Conservation (phyloP, 2,888 invertebrate genomes). For the Parnassius glacialis region DNA sequence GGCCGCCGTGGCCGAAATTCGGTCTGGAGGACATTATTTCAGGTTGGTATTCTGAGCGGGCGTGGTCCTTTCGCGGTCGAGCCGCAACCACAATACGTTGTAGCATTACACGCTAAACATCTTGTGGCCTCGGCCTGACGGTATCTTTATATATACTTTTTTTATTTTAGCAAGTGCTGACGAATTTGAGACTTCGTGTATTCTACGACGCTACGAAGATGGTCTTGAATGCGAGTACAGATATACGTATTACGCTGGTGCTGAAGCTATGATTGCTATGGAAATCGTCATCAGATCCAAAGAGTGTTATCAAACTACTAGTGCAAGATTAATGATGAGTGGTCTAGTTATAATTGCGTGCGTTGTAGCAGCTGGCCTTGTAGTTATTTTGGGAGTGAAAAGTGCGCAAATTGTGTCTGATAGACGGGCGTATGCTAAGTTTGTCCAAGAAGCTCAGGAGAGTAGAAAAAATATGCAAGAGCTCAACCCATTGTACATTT, state of each 20-base stretch:
- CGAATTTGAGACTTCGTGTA: slow-evolving; percentile 51
- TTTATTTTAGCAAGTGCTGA: slow-evolving; percentile 47
- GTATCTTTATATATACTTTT: not conserved
- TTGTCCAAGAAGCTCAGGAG: slow-evolving; percentile 66
- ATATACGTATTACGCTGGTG: slow-evolving; percentile 60
- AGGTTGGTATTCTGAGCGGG: too few species aligned
- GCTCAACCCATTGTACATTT: slow-evolving; percentile 83
- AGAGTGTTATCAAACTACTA: slow-evolving; percentile 59
- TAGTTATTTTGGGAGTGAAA: slow-evolving; percentile 64
- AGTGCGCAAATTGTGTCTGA: slow-evolving; percentile 70
- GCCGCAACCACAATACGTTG: too few species aligned
- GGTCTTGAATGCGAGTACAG: slow-evolving; percentile 62
- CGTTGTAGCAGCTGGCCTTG: slow-evolving; percentile 70
- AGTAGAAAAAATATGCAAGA: slow-evolving; percentile 63
- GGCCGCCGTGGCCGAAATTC: too few species aligned
- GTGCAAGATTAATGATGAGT: slow-evolving; percentile 58
- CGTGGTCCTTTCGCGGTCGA: too few species aligned
- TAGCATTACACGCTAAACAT: too few species aligned
- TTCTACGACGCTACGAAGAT: slow-evolving; percentile 53
- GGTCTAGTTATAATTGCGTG: slow-evolving; percentile 62
- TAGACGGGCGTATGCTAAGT: slow-evolving; percentile 77
- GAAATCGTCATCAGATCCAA: slow-evolving; percentile 60
- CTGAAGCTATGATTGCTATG: slow-evolving; percentile 51
- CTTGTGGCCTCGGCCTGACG: too few species aligned
- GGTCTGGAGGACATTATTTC: too few species aligned